Evolutionary conservation across 2,113 vertebrate genomes (phyloP).

Genomic region (Alethe diademata): DNA sequence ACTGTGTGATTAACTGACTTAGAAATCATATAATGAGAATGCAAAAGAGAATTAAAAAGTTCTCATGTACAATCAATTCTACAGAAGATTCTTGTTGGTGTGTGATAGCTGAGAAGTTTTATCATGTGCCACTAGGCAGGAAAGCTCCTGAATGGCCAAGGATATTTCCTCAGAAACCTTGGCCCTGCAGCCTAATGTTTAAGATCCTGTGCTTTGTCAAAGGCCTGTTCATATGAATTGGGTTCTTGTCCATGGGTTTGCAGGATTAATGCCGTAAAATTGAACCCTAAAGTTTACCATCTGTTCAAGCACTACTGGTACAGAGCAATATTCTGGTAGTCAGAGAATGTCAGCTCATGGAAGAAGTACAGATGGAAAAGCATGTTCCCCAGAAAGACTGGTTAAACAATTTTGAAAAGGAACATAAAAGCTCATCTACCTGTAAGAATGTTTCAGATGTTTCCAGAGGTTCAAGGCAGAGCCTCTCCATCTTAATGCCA

Average conservation of each 20-base stretch:
- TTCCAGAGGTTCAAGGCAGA: neutral
- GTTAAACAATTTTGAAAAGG: neutral
- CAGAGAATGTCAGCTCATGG: neutral
- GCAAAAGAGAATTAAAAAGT: neutral
- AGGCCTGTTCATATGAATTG: neutral
- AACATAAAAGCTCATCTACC: neutral
- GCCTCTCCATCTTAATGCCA: neutral
- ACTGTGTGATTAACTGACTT: neutral
- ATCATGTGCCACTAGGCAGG: neutral
- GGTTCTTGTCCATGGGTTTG: neutral
- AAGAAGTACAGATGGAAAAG: neutral
- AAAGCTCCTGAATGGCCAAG: neutral
- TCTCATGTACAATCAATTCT: fast-evolving
- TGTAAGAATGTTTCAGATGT: neutral
- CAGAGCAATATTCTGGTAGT: neutral
- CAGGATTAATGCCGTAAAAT: neutral
- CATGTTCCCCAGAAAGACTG: neutral
- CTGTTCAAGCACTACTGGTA: neutral
- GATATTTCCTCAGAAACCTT: neutral
- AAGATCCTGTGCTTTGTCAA: neutral
- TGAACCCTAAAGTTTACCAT: neutral
- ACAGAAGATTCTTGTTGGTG: neutral
- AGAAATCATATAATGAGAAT: neutral
- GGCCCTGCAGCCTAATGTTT: neutral
- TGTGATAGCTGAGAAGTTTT: neutral